Evolutionary conservation across 30 jellyfish, hydroid and myxozoan genomes (phyloP), one percentile per base, ranked within the genome.

Genomic region (Chrysaora quinquecirrha): DNA sequence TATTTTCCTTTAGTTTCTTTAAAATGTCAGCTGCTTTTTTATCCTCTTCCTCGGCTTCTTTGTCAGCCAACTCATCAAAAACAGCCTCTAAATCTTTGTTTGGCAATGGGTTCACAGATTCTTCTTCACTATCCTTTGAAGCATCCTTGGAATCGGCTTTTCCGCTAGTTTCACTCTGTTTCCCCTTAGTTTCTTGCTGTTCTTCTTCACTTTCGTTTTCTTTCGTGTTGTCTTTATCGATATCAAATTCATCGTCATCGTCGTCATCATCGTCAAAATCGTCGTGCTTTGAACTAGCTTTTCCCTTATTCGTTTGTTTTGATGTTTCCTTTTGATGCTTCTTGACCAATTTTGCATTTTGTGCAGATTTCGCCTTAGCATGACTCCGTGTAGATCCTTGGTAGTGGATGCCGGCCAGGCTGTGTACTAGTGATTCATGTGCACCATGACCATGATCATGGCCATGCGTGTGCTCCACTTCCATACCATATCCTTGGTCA

Each of bases 241-340:
- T 85, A 28, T 75, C 89, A 34, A 85, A 85, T 31, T 85, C 95
- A 73, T 75, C 95, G 50, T 85, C 89, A 30, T 85, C 95, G 74
- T 60, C 83, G 0, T 61, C 95, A 34, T 72, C 84, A n/a, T 35
- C 88, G 48, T 67, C 83, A 64, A 48, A 60, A 34, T 84, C 87
- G n/a, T 60, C 73, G 6, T 73, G 61, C n/a, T 30, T 31, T 23
- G 74, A 18, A 16, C 28, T 30, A 35, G 38, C 18, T 38, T 48
- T 33, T 1, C 35, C 27, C 32, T 22, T 46, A 25, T 46, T 48
- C 33, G 49, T 50, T 22, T 20, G 46, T 27, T 35, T 48, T 68
- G 24, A 61, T 14, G 48, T 49, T 27, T 73, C 76, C n/a, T 22
- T 23, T 31, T 28, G 32, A 10, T 74, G 32, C 9, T 58, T 23